A percentile compares a stretch with the other conserved stretches of the same genome.
These are phyloP conservation scores for Calephelis perditalis DNA, from an alignment of 2,888 invertebrate genomes.

Conservation along the genomic window DNA sequence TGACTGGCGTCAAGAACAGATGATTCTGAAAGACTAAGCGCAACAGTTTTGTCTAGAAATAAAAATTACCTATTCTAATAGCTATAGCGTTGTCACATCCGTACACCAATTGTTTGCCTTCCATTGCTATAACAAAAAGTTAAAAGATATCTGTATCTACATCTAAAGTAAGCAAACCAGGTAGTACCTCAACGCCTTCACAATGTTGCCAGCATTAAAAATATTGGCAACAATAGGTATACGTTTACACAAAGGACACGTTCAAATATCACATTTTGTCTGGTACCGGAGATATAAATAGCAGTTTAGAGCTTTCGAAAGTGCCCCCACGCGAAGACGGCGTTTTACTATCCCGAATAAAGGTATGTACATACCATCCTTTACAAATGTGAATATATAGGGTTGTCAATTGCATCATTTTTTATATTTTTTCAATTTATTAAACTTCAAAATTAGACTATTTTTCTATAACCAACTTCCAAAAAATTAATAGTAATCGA, in stretches of 20 bases:
- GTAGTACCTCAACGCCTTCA: constrained; percentile 10
- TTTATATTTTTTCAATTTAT: too few relatives aligned
- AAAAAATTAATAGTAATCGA: too few relatives aligned
- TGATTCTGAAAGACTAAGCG: too few relatives aligned
- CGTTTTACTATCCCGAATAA: constrained; percentile 10
- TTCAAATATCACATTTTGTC: constrained; percentile 12
- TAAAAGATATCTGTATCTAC: too few relatives aligned
- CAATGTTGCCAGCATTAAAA: constrained; percentile 11
- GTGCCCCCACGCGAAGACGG: constrained; percentile 12
- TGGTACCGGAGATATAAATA: constrained; percentile 12
- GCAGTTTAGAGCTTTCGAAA: constrained; percentile 12
- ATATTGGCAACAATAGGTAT: constrained; percentile 3
- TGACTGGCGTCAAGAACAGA: too few relatives aligned
- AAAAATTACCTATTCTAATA: too few relatives aligned
- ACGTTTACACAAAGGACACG: constrained; percentile 7
- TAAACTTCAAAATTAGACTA: too few relatives aligned
- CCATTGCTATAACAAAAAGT: too few relatives aligned
- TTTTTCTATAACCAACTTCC: too few relatives aligned
- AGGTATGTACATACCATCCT: constrained; percentile 10
- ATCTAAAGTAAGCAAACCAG: neutral
- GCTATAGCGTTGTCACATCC: too few relatives aligned
- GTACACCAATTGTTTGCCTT: too few relatives aligned
- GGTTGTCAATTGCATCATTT: neutral
- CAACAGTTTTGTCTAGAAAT: too few relatives aligned
- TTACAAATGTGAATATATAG: constrained; percentile 1